Percentiles rank a stretch among this genome's conserved stretches.
Evolutionary conservation across 1,140 invertebrate species (phyloP).

Genomic region (Ptiloglossa arizonensis): DNA sequence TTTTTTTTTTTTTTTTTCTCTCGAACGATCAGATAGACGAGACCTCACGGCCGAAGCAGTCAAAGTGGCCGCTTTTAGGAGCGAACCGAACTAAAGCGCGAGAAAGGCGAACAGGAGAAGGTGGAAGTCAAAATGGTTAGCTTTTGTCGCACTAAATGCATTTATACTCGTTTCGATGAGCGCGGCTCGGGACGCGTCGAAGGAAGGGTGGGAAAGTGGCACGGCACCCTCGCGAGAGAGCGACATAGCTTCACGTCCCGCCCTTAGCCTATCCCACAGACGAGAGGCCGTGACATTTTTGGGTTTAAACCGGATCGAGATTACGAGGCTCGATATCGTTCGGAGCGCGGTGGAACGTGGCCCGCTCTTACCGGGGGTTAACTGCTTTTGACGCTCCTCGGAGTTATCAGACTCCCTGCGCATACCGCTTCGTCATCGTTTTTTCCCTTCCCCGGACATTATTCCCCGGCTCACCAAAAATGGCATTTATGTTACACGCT

Average conservation of each 20-base stretch:
- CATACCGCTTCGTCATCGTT: conserved; percentile 49
- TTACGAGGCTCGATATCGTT: conserved; percentile 65
- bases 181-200: neutral
- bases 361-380: conserved; percentile 44
- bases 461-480: neutral
- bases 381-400: conserved; percentile 58
- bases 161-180: conserved; percentile 34
- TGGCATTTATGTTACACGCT: too few relatives aligned
- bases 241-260: conserved; percentile 71
- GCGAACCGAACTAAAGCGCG: conserved; percentile 40
- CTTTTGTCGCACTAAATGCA: conserved; percentile 36
- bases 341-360: conserved; percentile 56
- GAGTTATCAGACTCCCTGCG: conserved; percentile 50
- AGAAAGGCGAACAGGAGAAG: conserved; percentile 31
- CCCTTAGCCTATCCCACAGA: conserved; percentile 56
- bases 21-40: conserved; percentile 59
- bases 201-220: conserved; percentile 60
- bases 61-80: conserved; percentile 58
- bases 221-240: conserved; percentile 44
- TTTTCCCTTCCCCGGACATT: neutral
- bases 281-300: conserved; percentile 52
- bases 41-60: conserved; percentile 32
- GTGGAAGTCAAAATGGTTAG: conserved; percentile 28
- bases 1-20: conserved; percentile 35
- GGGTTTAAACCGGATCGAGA: conserved; percentile 66